Base-by-base conservation (phyloP, 2,888 invertebrate genomes). In the Chrysodeixis includens region DNA sequence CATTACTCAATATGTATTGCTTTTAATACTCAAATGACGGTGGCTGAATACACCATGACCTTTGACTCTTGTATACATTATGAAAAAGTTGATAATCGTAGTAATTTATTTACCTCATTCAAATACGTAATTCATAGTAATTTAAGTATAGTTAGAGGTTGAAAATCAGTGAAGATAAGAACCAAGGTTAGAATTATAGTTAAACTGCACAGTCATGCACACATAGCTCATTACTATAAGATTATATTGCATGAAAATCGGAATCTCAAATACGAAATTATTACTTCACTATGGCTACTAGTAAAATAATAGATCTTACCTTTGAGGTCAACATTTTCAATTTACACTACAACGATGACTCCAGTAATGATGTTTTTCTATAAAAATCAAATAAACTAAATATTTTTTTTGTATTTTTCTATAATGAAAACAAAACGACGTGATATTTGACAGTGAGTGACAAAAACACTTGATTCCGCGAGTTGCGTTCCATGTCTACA, bases 301-400 rank as follows among this genome's bases (percentile, higher is more conserved):
- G 10, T 1, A 49, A 49, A 7, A 12, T 14, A 14, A 30, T 35
- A 35, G 52, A 4, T 6, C 49, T 76, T 63, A 82, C 80, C 75
- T 80, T 80, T 32, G 80, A 72, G 0, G 82, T 73, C 56, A 80
- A 35, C 80, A 80, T 80, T 66, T 26, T 71, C 0, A 0, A 16
- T 56, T 56, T 49, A 0, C 30, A 63, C 40, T 26, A 5, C 54
- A 63, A 65, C 57, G 16, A 35, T 18, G n/a, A 35, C 30, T 1
- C n/a, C 26, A 53, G 32, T 51, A 49, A 10, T 8, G 12, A 20
- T 67, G 46, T 22, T 56, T 9, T 57, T 46, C 44, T 18, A 58
- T 30, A 62, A 65, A 61, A 60, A 49, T 56, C 54, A 30, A 7
- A 14, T 1, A 2, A 32, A 40, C 5, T 1, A 53, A 12, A 10